Evolutionary conservation across 1,140 invertebrate genomes (phyloP), one percentile per base, ranked within the genome.

Genomic region (Heliconius melpomene): DNA sequence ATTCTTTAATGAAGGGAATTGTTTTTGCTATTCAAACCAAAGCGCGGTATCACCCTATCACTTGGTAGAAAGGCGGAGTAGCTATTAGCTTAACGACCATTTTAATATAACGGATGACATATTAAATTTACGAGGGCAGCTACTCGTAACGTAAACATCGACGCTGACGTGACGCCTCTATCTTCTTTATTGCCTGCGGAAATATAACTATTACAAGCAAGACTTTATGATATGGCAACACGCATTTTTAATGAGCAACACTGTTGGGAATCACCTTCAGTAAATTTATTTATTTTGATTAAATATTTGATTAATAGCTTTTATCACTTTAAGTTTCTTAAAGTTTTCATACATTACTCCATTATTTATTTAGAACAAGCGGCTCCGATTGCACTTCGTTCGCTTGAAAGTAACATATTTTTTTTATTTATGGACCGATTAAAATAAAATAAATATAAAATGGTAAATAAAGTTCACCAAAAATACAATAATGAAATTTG

Each of bases 51-150:
- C 88, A 88, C 89, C 88, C 86, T 89, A 90, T 90, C 88, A 89
- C 84, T 87, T 82, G 87, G 84, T 87, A 86, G 82, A 83, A 85
- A 88, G 87, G 90, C 87, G 88, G 86, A 88, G 88, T 83, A 85
- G 89, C 91, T 93, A 94, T 93, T 93, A 93, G 89, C 90, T 92
- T 94, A 94, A 94, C 91, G 91, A 94, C 91, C 91, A 92, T 92
- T 94, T 94, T 93, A 91, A 92, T 94, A 93, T 90, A 91, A 88
- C 86, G 91, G 91, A 93, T 93, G 91, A 94, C 89, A 91, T 94
- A 92, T 93, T 94, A 94, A 94, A 93, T 93, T 93, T 94, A 94
- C 88, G 91, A 94, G 84, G 86, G 86, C 86, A 88, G 90, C 91
- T 91, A 89, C 90, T 87, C 85, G 83, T 83, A 83, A 85, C 86